Base-by-base conservation (phyloP, 2,797 vertebrate genomes). In the Pipistrellus kuhlii region DNA sequence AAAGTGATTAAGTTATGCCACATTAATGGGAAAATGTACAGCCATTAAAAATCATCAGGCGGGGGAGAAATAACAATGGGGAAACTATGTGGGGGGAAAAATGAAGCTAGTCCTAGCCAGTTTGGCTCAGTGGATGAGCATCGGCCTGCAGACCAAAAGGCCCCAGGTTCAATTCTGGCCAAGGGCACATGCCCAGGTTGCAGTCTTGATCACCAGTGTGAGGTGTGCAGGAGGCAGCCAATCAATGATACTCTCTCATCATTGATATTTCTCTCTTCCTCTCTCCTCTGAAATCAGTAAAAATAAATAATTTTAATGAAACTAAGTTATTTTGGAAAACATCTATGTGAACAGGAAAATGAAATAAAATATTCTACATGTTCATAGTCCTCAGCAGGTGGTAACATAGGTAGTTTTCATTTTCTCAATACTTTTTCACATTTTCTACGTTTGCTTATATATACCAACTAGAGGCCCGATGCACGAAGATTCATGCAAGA, bases 11-110 rank as follows among this genome's bases (percentile, higher is more conserved):
- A 32, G 11, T 48, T 59, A 15, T 4, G n/a, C 46, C 38, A 38
- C 3, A 6, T 35, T 69, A 8, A 59, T 81, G 46, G 57, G n/a
- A 73, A 53, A 46, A 83, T 85, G 66, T 10, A 18, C 57, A 82
- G 7, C 88, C 51, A 75, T 82, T 86, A 90, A 75, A 86, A 91
- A 75, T 75, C 23, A 35, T 72, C 53, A 55, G 53, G 53, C 51
- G 5, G 51, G 10, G 44, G 44, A 44, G 44, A 44, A 44, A 55
- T 57, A 48, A 12, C 32, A 21, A n/a, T 25, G 12, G 57, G 64
- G 66, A n/a, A 87, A 18, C 62, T 53, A 41, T 13, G 9, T 46
- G 18, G 30, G 88, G 38, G 4, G n/a, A n/a, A n/a, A n/a, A 23
- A 48, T 32, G 18, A 21, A 55, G 21, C 53, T 55, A 55, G 53